Conservation (phyloP, 1,140 invertebrate species). For the Listronotus bonariensis region DNA sequence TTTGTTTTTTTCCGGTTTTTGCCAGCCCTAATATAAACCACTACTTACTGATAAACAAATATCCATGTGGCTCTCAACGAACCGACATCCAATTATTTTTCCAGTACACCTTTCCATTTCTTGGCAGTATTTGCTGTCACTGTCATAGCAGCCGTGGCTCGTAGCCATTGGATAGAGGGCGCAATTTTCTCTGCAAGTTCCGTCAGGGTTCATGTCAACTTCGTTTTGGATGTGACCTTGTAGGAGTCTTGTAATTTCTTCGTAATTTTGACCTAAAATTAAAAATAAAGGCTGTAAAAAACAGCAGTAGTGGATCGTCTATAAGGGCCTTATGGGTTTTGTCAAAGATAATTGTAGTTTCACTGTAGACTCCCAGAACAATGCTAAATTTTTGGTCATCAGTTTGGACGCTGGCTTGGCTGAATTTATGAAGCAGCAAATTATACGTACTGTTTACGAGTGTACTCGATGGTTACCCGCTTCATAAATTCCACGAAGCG, state of each 20-base stretch:
- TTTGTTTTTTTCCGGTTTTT: too few species aligned
- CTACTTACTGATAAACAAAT: constrained; percentile 72
- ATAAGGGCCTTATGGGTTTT: too few species aligned
- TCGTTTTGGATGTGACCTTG: constrained; percentile 88
- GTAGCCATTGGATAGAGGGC: constrained; percentile 70
- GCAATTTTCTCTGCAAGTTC: constrained; percentile 77
- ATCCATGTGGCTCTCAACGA: constrained; percentile 81
- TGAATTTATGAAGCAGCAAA: too few species aligned
- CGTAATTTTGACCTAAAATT: constrained; percentile 69
- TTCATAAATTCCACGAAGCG: too few species aligned
- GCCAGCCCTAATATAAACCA: background rate
- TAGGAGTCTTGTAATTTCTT: constrained; percentile 74
- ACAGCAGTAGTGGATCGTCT: too few species aligned
- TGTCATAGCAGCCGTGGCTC: constrained; percentile 66
- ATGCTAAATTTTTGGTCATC: too few species aligned
- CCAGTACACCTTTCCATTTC: constrained; percentile 70
- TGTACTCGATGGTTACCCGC: too few species aligned
- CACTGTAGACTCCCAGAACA: too few species aligned
- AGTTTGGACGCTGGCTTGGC: too few species aligned
- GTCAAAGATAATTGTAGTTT: too few species aligned
- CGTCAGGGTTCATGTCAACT: constrained; percentile 74
- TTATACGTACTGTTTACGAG: too few species aligned
- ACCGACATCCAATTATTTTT: constrained; percentile 74
- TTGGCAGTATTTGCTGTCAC: constrained; percentile 68
- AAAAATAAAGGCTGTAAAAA: too few species aligned